Conservation (phyloP, 2,888 invertebrate genomes). For the Galerucella pusilla region DNA sequence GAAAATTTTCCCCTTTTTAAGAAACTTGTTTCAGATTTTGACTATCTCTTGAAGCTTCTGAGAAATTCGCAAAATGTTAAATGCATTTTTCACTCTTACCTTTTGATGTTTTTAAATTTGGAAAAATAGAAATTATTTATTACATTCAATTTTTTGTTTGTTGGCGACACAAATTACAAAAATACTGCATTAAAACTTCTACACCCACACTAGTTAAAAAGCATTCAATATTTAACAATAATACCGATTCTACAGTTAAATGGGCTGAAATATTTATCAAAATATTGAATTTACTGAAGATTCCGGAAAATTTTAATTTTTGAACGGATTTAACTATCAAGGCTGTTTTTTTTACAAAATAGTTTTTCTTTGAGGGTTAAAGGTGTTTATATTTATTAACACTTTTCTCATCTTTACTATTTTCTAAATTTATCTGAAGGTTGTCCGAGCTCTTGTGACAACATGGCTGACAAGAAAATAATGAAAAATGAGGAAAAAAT, state of each 20-base stretch:
- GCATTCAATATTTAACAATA: slow-evolving; percentile 20
- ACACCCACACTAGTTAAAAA: slow-evolving; percentile 18
- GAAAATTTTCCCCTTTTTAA: too few relatives aligned
- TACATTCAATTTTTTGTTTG: slow-evolving; percentile 4
- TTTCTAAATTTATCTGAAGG: too few relatives aligned
- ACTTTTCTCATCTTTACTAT: too few relatives aligned
- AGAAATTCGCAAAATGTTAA: too few relatives aligned
- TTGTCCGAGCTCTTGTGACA: too few relatives aligned
- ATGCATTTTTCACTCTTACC: too few relatives aligned
- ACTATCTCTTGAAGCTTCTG: too few relatives aligned
- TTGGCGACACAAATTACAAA: slow-evolving; percentile 17
- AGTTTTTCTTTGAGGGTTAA: background rate
- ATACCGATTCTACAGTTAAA: slow-evolving; percentile 11
- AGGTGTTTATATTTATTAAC: background rate
- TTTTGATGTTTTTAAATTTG: background rate
- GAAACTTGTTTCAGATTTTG: too few relatives aligned
- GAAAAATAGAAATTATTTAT: slow-evolving; percentile 3
- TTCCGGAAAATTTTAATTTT: background rate
- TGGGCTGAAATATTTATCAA: slow-evolving; percentile 9
- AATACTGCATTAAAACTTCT: background rate
- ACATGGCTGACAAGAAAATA: too few relatives aligned
- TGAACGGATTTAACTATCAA: background rate
- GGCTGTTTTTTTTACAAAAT: background rate
- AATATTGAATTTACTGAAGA: slow-evolving; percentile 8
- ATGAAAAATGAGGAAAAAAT: too few relatives aligned